Percentiles rank a stretch among this genome's conserved stretches.
Evolutionary conservation across 2,797 vertebrate species (phyloP).

Genomic region (Typhlichthys subterraneus): DNA sequence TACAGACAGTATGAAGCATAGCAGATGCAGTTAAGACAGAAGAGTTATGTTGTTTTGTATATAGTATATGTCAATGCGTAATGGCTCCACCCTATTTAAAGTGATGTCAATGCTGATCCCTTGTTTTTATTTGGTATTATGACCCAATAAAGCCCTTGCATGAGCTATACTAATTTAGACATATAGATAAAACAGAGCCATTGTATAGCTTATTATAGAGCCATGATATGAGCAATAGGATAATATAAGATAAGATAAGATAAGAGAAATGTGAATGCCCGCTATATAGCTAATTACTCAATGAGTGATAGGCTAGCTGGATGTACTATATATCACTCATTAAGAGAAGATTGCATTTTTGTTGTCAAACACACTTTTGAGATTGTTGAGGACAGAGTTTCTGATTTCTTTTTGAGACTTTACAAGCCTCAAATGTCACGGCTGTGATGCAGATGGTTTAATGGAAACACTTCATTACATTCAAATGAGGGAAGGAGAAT

Average conservation of each 20-base stretch:
- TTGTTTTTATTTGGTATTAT: conserved; percentile 5
- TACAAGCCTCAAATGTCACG: conserved; percentile 5
- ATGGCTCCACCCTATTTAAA: too few species aligned
- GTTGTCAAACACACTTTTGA: background rate
- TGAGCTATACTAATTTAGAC: background rate
- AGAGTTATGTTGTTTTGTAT: too few species aligned
- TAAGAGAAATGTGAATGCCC: too few species aligned
- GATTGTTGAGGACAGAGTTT: conserved; percentile 23
- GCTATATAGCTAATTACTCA: too few species aligned
- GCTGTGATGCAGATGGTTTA: conserved; percentile 19
- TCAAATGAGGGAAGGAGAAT: conserved; percentile 36
- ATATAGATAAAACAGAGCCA: background rate
- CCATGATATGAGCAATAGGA: too few species aligned
- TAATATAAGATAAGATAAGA: too few species aligned
- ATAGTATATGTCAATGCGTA: too few species aligned
- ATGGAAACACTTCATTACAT: conserved; percentile 29
- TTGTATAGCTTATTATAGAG: conserved; percentile 11
- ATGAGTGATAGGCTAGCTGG: too few species aligned
- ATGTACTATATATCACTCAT: too few species aligned
- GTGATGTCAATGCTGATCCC: background rate
- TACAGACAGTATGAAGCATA: background rate
- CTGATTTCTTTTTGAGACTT: conserved; percentile 7
- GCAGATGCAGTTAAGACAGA: background rate
- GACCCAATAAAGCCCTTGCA: background rate
- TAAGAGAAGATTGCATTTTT: conserved; percentile 13